Percentiles rank a stretch among this genome's conserved stretches.
Conservation (phyloP, 2,797 vertebrate genomes). For the Sebastes nivosus region DNA sequence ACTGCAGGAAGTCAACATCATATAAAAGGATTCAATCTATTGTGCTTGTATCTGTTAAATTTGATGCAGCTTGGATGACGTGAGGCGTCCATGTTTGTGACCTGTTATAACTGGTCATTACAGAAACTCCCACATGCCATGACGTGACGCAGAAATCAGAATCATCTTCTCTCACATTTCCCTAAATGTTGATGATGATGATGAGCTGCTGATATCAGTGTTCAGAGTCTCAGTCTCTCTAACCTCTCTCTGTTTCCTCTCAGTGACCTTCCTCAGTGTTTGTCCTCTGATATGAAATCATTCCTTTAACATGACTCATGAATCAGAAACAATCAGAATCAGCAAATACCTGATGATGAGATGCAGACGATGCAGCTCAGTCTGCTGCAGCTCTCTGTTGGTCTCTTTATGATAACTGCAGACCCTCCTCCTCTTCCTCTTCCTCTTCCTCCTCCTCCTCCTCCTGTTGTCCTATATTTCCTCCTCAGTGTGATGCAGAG, state of each 20-base stretch:
- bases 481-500: slow-evolving; percentile 58
- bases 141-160: not conserved
- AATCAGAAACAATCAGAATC: not conserved
- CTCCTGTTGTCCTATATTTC: slow-evolving; percentile 49
- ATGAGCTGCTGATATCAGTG: too few species aligned
- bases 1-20: too few species aligned
- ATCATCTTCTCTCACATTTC: too few species aligned
- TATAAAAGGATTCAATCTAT: too few species aligned
- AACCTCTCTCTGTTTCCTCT: not conserved
- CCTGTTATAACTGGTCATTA: not conserved
- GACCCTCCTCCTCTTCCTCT: slow-evolving; percentile 36
- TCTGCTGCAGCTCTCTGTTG: slow-evolving; percentile 50
- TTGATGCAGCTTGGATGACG: too few species aligned
- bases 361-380: slow-evolving; percentile 42
- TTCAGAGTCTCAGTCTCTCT: too few species aligned
- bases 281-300: not conserved
- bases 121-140: not conserved
- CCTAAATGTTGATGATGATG: too few species aligned
- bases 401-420: slow-evolving; percentile 42
- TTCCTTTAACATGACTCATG: not conserved
- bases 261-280: slow-evolving; percentile 21
- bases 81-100: not conserved
- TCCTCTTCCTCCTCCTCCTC: slow-evolving; percentile 49
- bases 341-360: slow-evolving; percentile 71
- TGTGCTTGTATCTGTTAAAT: too few species aligned